Base-by-base conservation (phyloP, 2,113 vertebrate genomes). In the Rhinoptilus africanus region DNA sequence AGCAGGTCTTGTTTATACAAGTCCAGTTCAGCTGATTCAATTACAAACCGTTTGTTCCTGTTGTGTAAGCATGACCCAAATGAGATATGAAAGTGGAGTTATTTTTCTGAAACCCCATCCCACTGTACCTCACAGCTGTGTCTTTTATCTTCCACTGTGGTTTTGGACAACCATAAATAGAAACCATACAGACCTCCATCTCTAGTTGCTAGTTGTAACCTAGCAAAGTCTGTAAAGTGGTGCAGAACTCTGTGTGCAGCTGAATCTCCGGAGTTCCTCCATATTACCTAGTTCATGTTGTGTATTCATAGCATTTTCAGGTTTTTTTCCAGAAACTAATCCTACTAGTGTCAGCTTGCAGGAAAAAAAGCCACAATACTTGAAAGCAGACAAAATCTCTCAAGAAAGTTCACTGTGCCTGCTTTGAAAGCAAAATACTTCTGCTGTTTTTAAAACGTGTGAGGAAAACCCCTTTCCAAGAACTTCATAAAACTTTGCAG, bases 41-140 rank as follows among this genome's bases (percentile, higher is more conserved):
- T 95, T 89, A 79, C 80, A 93, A 91, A 82, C 39, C 5, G 1
- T 85, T 92, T 3, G 12, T 92, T 92, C 53, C 56, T 87, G 32
- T 91, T 91, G 39, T 76, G 35, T 51, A 66, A 92, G 45, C n/a
- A 50, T 57, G 62, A 87, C 80, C 66, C 45, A 79, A 37, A 53
- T 41, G 69, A 88, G 85, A 92, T 81, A 89, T 43, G 90, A 92
- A 91, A 78, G 76, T 77, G 15, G 43, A 78, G 64, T 41, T 92
- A 87, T 85, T 95, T 96, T 92, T 85, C 84, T 89, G 86, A 91
- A 94, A 88, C 53, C 9, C 39, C 59, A 66, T 80, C 8, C 45
- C 41, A 35, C 24, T 14, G 10, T 56, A 81, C 20, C 91, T 92
- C 54, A 47, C 63, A 79, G 66, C 54, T 88, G 91, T 64, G n/a